Percentiles rank a stretch among this genome's conserved stretches.
phyloP scores from a whole-genome alignment of 2,113 vertebrate species.

The Conger conger region DNA sequence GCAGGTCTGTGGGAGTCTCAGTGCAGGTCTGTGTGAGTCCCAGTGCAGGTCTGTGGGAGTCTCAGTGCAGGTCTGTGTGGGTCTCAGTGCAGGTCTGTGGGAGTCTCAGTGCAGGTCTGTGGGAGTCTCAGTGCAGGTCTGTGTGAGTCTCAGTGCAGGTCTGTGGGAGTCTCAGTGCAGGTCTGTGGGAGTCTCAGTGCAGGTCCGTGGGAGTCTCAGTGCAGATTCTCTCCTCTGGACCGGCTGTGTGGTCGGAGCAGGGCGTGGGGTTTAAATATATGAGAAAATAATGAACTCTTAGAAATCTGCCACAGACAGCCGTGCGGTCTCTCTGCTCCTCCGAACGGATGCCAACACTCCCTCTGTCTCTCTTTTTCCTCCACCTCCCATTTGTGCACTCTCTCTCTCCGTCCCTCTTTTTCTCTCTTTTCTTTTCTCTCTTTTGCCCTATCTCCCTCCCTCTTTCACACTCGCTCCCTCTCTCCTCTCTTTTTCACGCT shows the following conservation, averaged over 20 bases:
- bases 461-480: neutral
- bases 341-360: neutral
- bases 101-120: neutral
- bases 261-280: constrained; percentile 8
- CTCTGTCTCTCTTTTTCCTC: neutral
- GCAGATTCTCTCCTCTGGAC: constrained; percentile 12
- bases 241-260: neutral
- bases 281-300: neutral
- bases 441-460: too few relatives aligned
- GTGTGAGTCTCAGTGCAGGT: too few relatives aligned
- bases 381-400: too few relatives aligned
- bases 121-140: neutral
- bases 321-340: neutral
- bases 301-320: neutral
- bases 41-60: neutral
- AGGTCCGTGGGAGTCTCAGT: neutral
- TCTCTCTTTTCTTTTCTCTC: too few relatives aligned
- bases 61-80: neutral
- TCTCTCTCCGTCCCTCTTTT: too few relatives aligned
- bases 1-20: too few relatives aligned
- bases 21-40: neutral
- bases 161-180: neutral
- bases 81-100: neutral
- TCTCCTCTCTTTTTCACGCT: neutral
- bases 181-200: neutral